Conservation (phyloP, 92 coral and sea anemone genomes). For the Paramuricea clavata region DNA sequence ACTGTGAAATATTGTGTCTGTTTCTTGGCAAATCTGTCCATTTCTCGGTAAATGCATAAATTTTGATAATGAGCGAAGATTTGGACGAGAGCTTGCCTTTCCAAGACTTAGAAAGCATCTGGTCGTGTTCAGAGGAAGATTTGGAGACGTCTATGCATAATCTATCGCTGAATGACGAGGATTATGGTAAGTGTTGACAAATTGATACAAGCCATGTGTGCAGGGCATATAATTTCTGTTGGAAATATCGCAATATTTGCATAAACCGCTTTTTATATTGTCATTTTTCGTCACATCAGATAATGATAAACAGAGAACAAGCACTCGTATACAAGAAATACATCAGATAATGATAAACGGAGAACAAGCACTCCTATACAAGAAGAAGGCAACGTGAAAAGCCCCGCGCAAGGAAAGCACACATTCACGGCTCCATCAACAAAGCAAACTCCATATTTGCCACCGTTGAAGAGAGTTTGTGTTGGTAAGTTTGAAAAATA, state of each 20-base stretch:
- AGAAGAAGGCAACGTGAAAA: neutral
- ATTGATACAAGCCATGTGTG: neutral
- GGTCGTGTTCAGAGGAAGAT: slow-evolving; percentile 28
- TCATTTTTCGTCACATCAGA: neutral
- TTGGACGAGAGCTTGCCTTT: slow-evolving; percentile 7
- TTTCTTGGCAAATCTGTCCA: slow-evolving; percentile 9
- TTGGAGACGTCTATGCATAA: slow-evolving; percentile 25
- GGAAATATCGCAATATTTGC: neutral
- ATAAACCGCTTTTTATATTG: neutral
- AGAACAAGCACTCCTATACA: no score
- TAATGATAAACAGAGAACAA: slow-evolving; percentile 17
- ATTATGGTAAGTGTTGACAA: slow-evolving; percentile 35
- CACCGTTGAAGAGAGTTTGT: neutral
- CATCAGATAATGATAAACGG: no score
- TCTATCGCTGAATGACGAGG: slow-evolving; percentile 18
- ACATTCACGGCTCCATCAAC: slow-evolving; percentile 18
- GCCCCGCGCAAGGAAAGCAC: slow-evolving; percentile 24
- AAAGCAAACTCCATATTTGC: slow-evolving; percentile 26
- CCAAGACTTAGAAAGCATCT: slow-evolving; percentile 17
- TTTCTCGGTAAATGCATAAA: slow-evolving; percentile 5
- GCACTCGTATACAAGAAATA: slow-evolving; percentile 11
- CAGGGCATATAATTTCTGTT: neutral
- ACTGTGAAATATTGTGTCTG: slow-evolving; percentile 18
- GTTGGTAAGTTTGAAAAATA: slow-evolving; percentile 26
- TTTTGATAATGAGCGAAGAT: slow-evolving; percentile 16